These are phyloP conservation scores for Tenebrosternarchus preto DNA, from an alignment of 2,113 vertebrate species.

Conservation along the genomic window DNA sequence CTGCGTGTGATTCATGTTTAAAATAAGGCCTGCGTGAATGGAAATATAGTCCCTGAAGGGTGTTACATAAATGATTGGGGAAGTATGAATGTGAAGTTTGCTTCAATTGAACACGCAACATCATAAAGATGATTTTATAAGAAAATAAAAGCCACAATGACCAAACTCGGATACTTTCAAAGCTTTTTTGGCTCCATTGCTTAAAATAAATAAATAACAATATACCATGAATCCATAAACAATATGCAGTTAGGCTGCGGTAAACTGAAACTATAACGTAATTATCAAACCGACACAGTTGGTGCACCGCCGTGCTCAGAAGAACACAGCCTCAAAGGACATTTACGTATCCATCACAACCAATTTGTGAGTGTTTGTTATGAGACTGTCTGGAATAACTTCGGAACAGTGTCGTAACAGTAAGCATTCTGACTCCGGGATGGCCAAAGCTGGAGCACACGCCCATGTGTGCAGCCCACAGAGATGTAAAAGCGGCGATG, in stretches of 20 bases:
- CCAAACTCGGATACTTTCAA: not conserved
- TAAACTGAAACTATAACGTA: no score
- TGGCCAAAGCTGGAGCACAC: no score
- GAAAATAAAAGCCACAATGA: not conserved
- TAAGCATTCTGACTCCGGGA: not conserved
- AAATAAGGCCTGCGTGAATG: conserved; percentile 41
- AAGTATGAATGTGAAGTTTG: conserved; percentile 32
- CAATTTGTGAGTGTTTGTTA: not conserved
- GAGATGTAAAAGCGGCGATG: conserved; percentile 26
- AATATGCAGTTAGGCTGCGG: no score
- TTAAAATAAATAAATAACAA: not conserved
- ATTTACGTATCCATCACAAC: not conserved
- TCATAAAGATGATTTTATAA: conserved; percentile 36
- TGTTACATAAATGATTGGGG: conserved; percentile 47
- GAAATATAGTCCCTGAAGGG: conserved; percentile 45
- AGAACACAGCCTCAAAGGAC: not conserved
- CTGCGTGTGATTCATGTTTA: conserved; percentile 38
- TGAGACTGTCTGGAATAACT: not conserved
- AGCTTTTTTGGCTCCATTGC: not conserved
- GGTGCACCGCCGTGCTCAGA: no score
- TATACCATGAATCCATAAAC: no score
- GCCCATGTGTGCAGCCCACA: conserved; percentile 37
- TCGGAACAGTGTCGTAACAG: not conserved
- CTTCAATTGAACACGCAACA: conserved; percentile 32
- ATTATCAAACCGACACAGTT: no score